A percentile compares a stretch with the other conserved stretches of the same genome.
phyloP scores from a whole-genome alignment of 2,113 vertebrate genomes.

The Thalassoma bifasciatum region DNA sequence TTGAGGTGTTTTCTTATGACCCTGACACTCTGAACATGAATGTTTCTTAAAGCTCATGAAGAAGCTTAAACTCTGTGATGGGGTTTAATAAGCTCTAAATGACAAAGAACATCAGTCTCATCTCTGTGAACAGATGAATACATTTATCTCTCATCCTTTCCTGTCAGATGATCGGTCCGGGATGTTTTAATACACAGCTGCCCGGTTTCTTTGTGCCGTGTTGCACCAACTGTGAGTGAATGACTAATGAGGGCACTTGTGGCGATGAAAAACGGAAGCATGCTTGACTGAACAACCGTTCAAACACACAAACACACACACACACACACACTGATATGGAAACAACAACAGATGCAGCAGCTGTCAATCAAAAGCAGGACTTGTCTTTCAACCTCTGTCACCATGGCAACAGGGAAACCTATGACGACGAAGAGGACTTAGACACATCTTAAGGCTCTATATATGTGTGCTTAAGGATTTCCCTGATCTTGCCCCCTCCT shows the following conservation, averaged over 20 bases:
- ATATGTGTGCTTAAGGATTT: not conserved
- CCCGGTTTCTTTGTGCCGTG: constrained; percentile 37
- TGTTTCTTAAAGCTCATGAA: too few species aligned
- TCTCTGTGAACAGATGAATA: not conserved
- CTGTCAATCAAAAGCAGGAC: constrained; percentile 48
- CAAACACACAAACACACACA: constrained; percentile 22
- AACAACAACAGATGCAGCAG: constrained; percentile 19
- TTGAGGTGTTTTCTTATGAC: too few species aligned
- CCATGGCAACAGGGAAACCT: constrained; percentile 43
- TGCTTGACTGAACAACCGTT: constrained; percentile 30
- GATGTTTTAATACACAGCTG: constrained; percentile 22
- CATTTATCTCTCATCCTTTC: constrained; percentile 15
- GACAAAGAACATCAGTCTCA: constrained; percentile 18
- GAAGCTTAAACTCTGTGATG: not conserved
- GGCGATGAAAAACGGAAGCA: constrained; percentile 48
- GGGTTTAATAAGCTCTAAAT: constrained; percentile 13
- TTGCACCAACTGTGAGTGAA: constrained; percentile 46
- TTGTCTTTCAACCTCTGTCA: constrained; percentile 34
- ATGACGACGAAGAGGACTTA: constrained; percentile 6
- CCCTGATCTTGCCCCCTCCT: not conserved
- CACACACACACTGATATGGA: constrained; percentile 26
- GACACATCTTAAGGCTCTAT: not conserved
- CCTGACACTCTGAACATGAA: too few species aligned
- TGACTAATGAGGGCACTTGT: constrained; percentile 61
- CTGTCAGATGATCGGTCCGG: not conserved